Conservation (phyloP, 2,113 vertebrate genomes). For the Xiphophorus couchianus region DNA sequence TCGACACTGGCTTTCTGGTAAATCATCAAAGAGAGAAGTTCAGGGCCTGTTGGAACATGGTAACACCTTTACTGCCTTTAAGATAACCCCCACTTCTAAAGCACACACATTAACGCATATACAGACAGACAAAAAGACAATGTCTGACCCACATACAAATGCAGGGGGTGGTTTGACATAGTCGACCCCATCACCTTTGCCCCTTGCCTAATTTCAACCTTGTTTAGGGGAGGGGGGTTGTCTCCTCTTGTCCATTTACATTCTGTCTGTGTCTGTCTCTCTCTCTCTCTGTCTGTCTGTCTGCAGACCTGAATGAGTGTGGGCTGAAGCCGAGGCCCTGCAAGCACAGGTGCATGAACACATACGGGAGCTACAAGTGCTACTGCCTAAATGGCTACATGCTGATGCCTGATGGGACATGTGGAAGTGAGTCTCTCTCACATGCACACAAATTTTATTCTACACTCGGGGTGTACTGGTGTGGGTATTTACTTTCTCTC, state of each 20-base stretch:
- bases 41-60: constrained; percentile 67
- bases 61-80: constrained; percentile 33
- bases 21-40: constrained; percentile 58
- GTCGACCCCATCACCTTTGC: constrained; percentile 64
- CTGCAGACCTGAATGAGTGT: constrained; percentile 95
- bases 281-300: constrained; percentile 27
- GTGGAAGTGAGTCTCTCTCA: constrained; percentile 86
- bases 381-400: constrained; percentile 96
- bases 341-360: constrained; percentile 98
- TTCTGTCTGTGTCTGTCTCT: not conserved
- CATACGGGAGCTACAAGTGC: constrained; percentile 96
- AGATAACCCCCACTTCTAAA: constrained; percentile 24
- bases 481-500: constrained; percentile 8
- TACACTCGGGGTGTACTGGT: constrained; percentile 17
- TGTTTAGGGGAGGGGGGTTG: constrained; percentile 1
- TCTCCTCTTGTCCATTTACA: constrained; percentile 31
- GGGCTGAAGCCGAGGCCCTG: constrained; percentile 94
- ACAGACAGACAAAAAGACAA: constrained; percentile 15
- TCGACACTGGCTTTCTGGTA: constrained; percentile 59
- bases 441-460: not conserved
- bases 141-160: constrained; percentile 26
- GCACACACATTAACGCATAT: constrained; percentile 29
- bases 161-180: constrained; percentile 40
- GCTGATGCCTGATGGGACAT: constrained; percentile 92
- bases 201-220: constrained; percentile 47